Evolutionary conservation across 1,140 invertebrate genomes (phyloP).

Genomic region (Protaetia brevitarsis): DNA sequence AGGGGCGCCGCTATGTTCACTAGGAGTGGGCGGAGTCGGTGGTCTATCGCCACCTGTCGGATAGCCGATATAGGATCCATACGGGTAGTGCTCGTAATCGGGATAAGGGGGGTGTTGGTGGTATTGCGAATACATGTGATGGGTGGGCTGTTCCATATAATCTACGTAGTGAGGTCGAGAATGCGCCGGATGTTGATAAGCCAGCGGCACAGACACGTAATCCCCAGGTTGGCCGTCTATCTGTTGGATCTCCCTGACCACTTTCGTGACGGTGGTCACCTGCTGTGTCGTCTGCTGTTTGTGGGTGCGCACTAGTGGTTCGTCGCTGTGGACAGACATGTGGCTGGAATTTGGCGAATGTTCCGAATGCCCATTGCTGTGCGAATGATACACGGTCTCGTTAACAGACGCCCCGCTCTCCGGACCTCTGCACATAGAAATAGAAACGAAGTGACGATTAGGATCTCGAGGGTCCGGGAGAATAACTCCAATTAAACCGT

Average conservation of each 20-base stretch:
- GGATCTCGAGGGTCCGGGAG: no score
- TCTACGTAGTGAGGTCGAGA: slow-evolving; percentile 46
- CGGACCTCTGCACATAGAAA: slow-evolving; percentile 35
- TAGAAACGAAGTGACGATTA: neutral
- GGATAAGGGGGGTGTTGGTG: slow-evolving; percentile 52
- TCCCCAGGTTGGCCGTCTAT: slow-evolving; percentile 56
- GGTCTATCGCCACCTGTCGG: slow-evolving; percentile 52
- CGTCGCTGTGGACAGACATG: slow-evolving; percentile 52
- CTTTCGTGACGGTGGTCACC: slow-evolving; percentile 58
- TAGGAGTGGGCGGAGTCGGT: slow-evolving; percentile 57
- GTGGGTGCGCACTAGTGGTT: slow-evolving; percentile 50
- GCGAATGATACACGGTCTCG: slow-evolving; percentile 45
- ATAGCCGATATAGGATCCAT: slow-evolving; percentile 51
- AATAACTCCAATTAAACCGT: no score
- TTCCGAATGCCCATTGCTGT: slow-evolving; percentile 53
- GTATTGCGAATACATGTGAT: slow-evolving; percentile 50
- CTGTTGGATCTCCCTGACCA: slow-evolving; percentile 57
- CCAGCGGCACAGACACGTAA: slow-evolving; percentile 48
- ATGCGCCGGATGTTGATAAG: slow-evolving; percentile 43
- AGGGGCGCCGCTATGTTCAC: slow-evolving; percentile 61
- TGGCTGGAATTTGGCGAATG: slow-evolving; percentile 53
- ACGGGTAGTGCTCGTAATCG: slow-evolving; percentile 61
- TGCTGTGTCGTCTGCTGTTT: slow-evolving; percentile 54
- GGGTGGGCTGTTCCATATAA: slow-evolving; percentile 49
- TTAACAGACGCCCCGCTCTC: slow-evolving; percentile 43